Base-by-base conservation (phyloP, 1,140 invertebrate species). In the Leucophenga varia region DNA sequence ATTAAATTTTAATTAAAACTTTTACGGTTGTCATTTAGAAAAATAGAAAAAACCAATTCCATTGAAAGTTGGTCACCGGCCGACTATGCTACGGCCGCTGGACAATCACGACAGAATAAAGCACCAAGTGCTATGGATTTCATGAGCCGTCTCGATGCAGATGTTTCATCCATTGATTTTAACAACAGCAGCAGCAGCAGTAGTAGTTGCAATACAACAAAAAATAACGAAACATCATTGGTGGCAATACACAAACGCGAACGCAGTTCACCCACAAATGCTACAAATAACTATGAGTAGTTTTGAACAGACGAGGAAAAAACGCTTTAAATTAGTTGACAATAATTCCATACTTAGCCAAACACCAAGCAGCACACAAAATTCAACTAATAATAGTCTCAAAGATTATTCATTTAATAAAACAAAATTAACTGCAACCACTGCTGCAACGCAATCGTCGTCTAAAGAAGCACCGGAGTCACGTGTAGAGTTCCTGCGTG, bases 11-110 rank as follows among this genome's bases (percentile, higher is more conserved):
- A 3, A 13, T 3, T n/a, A 20, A 16, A 42, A 35, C 21, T 34
- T 7, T 16, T 16, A 17, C 32, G 14, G 18, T 16, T 25, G 9
- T 13, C 10, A 30, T 48, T 10, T 14, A 74, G 72, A 4, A 65
- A 72, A 53, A 61, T 65, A 37, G 72, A 74, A 28, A 81, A 80
- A 57, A 78, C 79, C 21, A 81, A 82, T 74, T 78, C 80, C 43
- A 79, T 82, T 1, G 53, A 64, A 41, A 46, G 54, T 2, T 74
- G 71, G 71, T 51, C 61, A 5, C 71, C 71, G 2, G 61, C 45
- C 16, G 71, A 71, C 16, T 81, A 81, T 72, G 54, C 51, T 5
- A 39, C 41, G 16, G 67, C 64, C 13, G 52, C 59, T 5, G 68
- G 68, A 2, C 40, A 37, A 3, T 69, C 37, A 61, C 70, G 31